Conservation (phyloP, 2,797 vertebrate genomes). For the Macrochelys suwanniensis region DNA sequence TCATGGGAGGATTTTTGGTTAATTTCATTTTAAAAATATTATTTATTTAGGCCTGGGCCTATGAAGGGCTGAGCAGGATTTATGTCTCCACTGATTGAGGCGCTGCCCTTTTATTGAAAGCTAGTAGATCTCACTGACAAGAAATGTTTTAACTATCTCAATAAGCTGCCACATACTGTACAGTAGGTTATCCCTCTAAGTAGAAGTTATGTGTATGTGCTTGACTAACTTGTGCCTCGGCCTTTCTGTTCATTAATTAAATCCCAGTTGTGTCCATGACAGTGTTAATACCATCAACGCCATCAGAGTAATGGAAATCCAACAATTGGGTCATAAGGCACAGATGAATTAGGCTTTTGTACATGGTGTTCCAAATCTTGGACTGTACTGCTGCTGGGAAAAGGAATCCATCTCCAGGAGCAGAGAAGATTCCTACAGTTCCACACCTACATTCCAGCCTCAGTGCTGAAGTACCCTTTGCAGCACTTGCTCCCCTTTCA, state of each 20-base stretch:
- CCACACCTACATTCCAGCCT: neutral
- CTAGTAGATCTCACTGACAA: neutral
- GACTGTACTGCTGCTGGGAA: neutral
- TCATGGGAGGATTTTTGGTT: neutral
- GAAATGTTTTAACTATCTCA: neutral
- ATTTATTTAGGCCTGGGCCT: neutral
- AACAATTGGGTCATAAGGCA: neutral
- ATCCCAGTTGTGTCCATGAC: neutral
- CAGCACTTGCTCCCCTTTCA: neutral
- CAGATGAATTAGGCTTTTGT: neutral
- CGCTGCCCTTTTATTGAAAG: neutral
- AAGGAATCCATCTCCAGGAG: neutral
- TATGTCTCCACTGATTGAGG: neutral
- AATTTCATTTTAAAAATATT: fast-evolving
- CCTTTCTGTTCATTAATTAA: slow-evolving; percentile 2
- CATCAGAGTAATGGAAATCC: neutral
- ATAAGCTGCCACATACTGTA: neutral
- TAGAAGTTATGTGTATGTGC: neutral
- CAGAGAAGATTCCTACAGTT: neutral
- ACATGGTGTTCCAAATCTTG: neutral
- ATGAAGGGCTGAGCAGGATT: neutral
- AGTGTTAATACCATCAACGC: neutral
- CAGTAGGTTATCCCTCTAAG: neutral
- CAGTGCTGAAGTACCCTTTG: neutral
- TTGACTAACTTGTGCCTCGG: neutral